Evolutionary conservation across 1,140 invertebrate species (phyloP), one percentile per base, ranked within the genome.

Genomic region (Drosophila jambulina): DNA sequence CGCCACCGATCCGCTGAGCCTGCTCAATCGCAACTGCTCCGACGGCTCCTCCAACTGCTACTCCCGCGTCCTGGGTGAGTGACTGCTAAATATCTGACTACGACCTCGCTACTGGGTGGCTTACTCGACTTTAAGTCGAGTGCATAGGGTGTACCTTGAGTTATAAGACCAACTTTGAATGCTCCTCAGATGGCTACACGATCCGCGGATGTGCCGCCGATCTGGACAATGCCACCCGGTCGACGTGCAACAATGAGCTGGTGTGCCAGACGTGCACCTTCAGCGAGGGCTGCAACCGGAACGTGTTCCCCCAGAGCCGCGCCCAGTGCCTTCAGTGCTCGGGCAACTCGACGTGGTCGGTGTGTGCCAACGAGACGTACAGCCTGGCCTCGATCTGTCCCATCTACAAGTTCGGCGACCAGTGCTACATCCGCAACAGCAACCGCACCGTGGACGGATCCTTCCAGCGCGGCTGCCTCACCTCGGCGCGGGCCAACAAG

Each of bases 381-480:
- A 72, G 57, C 17, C 48, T 57, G 25, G 60, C 82, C 17, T 21
- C 60, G 2, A 75, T 91, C 12, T 92, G 91, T 21, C 86, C 90
- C 1, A 75, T 74, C 21, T 92, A 91, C 43, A 67, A 72, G 58
- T 68, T 92, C 54, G 91, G 90, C 9, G 91, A 92, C 13, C 78
- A 83, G 53, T 92, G 91, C 67, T 92, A 68, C 62, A 82, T 92
- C n/a, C 86, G 91, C 45, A 83, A 92, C 36, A 82, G 74, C 59
- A 69, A 76, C 7, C 78, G 78, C n/a, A 32, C 63, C 46, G 74
- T 17, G 5, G 69, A 77, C 1, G 80, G 80, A 0, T 86, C 90
- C 23, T 92, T 92, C 75, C 79, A 91, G 67, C 86, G 91, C 38
- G 91, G 91, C 23, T 92, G 91, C 58, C 77, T 92, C 5, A 79